Percentiles rank a stretch among this genome's conserved stretches.
phyloP scores from a whole-genome alignment of 2,797 vertebrate genomes.

The Hafferia zeledoni region DNA sequence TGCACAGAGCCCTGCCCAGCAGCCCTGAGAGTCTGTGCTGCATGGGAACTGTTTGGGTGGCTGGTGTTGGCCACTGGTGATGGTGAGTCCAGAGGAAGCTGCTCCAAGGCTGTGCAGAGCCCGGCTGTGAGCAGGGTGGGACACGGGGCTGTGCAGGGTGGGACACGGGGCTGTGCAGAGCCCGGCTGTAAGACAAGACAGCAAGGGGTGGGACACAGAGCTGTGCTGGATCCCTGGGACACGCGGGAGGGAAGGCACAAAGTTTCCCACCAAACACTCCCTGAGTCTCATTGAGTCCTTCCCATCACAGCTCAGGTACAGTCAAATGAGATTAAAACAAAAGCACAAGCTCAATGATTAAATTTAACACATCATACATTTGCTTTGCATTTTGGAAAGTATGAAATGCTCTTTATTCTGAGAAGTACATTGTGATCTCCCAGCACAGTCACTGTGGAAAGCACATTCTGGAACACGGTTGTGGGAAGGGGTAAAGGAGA shows the following conservation, averaged over 20 bases:
- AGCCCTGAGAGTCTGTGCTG: rapidly evolving
- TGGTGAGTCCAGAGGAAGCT: neutral
- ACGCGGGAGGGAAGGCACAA: neutral
- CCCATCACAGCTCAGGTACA: neutral
- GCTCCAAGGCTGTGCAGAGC: neutral
- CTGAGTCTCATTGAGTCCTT: neutral
- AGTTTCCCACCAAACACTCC: neutral
- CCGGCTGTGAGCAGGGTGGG: neutral
- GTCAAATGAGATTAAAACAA: neutral
- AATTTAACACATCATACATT: neutral
- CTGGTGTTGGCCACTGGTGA: neutral
- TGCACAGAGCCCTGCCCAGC: neutral
- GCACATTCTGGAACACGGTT: neutral
- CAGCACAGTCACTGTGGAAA: neutral
- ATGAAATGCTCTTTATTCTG: neutral
- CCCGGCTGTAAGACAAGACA: too few relatives aligned
- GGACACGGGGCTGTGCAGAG: too few relatives aligned
- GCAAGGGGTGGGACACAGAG: too few relatives aligned
- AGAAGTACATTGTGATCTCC: neutral
- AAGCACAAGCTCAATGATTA: neutral
- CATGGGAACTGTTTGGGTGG: neutral
- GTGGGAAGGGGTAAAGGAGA: neutral
- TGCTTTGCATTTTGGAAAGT: neutral
- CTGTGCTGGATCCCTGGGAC: neutral
- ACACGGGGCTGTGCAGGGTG: neutral